Evolutionary conservation across 2,888 invertebrate genomes (phyloP).

Genomic region (Drosophila crucigera): DNA sequence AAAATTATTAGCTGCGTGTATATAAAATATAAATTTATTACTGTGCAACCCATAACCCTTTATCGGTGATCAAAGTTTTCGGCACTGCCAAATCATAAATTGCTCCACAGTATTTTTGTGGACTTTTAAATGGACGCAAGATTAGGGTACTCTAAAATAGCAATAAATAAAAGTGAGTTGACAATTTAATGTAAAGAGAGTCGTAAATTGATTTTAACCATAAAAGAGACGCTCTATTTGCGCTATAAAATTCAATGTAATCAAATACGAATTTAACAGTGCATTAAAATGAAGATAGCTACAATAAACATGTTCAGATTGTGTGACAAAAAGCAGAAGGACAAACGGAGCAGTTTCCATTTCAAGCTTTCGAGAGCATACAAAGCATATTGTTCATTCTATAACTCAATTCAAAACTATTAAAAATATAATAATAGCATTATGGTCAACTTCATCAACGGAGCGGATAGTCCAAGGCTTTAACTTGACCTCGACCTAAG

Average conservation of each 20-base stretch:
- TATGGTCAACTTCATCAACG: background rate
- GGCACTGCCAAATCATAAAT: background rate
- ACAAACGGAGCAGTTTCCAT: too few species aligned
- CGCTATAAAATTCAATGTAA: conserved; percentile 1
- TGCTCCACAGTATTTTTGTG: background rate
- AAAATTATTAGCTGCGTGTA: background rate
- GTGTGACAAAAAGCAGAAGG: background rate
- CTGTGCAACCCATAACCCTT: background rate
- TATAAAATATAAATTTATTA: background rate
- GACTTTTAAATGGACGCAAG: background rate
- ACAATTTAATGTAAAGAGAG: background rate
- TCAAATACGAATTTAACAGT: background rate
- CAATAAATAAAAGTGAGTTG: conserved; percentile 6
- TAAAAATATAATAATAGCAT: background rate
- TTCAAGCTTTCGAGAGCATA: background rate
- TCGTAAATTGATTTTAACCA: background rate
- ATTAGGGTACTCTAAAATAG: background rate
- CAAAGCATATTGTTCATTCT: background rate
- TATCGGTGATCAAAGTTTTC: background rate
- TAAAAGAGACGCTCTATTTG: background rate
- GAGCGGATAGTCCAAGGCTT: background rate
- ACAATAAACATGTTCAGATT: too few species aligned
- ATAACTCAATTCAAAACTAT: conserved; percentile 3
- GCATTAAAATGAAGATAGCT: background rate
- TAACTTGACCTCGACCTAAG: conserved; percentile 6